phyloP scores from a whole-genome alignment of 2,113 vertebrate genomes.

The Silurus glanis region DNA sequence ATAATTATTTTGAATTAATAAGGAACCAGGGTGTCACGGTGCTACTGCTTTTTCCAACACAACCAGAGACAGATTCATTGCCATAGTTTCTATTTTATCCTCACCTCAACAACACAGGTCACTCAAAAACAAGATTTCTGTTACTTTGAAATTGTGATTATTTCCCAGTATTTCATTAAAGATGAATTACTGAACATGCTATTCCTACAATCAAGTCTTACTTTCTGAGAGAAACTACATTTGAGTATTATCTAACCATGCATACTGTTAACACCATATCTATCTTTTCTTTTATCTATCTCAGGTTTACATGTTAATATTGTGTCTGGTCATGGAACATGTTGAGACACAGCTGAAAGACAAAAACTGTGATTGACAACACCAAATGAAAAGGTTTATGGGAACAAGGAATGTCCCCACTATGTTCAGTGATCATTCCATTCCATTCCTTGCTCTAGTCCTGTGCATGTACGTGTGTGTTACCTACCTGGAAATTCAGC shows the following conservation, averaged over 20 bases:
- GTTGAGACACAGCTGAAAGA: slow-evolving; percentile 18
- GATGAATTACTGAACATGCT: neutral
- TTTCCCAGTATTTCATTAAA: neutral
- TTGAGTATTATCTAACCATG: neutral
- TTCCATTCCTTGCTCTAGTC: slow-evolving; percentile 5
- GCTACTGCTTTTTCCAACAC: neutral
- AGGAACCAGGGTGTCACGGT: neutral
- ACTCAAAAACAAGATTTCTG: neutral
- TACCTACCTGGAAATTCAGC: neutral
- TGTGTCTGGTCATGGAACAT: neutral
- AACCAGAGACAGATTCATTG: neutral
- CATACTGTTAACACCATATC: neutral
- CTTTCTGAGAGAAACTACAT: neutral
- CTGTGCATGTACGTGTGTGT: neutral
- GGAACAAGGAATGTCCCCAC: slow-evolving; percentile 50
- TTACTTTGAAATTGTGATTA: neutral
- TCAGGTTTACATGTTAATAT: neutral
- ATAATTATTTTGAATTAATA: neutral
- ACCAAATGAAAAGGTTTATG: slow-evolving; percentile 44
- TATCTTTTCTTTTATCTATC: neutral
- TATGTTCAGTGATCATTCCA: neutral
- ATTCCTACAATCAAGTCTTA: neutral
- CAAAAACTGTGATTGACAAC: neutral
- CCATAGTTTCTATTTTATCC: neutral
- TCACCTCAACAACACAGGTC: neutral